Percentiles rank a stretch among this genome's conserved stretches.
Evolutionary conservation across 2,888 invertebrate species (phyloP).

Genomic region (Ferrisia virgata): DNA sequence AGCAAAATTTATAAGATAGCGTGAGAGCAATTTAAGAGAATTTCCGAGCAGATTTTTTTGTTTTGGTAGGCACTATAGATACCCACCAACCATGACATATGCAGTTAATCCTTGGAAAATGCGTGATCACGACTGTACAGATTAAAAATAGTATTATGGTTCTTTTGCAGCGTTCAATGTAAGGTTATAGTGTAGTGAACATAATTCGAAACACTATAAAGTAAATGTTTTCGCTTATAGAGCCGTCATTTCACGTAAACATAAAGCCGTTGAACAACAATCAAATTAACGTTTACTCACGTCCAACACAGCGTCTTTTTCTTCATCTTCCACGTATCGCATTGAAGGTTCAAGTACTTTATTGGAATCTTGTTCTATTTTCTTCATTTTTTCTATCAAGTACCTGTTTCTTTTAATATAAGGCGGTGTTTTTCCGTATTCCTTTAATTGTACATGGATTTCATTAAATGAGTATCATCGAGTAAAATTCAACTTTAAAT

Average conservation of each 20-base stretch:
- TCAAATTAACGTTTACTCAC: slow-evolving; percentile 25
- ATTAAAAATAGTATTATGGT: background rate
- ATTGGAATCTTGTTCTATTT: background rate
- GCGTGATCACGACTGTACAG: background rate
- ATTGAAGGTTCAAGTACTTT: background rate
- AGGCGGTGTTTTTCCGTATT: slow-evolving; percentile 28
- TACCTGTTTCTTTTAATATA: background rate
- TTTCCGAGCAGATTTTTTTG: too few species aligned
- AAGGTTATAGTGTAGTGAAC: background rate
- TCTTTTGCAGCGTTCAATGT: background rate
- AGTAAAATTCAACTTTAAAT: background rate
- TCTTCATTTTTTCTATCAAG: background rate
- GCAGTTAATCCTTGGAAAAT: background rate
- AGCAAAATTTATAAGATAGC: too few species aligned
- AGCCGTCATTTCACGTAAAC: slow-evolving; percentile 1
- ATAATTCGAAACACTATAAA: background rate
- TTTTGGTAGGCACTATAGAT: too few species aligned
- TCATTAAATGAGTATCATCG: background rate
- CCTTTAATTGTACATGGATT: slow-evolving; percentile 12
- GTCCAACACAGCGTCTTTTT: slow-evolving; percentile 16
- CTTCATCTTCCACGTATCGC: slow-evolving; percentile 7
- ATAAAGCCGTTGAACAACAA: slow-evolving; percentile 10
- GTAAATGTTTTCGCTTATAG: background rate
- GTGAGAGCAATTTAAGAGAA: too few species aligned
- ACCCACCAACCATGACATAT: background rate